Conservation (phyloP, 2,113 vertebrate species). For the Istiophorus platypterus region DNA sequence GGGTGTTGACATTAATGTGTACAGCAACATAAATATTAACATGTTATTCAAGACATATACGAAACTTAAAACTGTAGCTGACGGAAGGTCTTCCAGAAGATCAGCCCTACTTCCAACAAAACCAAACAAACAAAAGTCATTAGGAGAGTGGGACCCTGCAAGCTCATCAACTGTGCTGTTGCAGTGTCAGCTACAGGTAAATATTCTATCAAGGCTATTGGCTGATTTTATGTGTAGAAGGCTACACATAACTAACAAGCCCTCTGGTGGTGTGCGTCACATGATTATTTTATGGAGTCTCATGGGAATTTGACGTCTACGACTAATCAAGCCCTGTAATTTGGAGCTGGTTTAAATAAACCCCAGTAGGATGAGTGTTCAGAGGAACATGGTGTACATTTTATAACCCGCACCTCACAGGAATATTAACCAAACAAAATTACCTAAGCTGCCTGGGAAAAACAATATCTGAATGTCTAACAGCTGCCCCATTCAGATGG, state of each 20-base stretch:
- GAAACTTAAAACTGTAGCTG: not conserved
- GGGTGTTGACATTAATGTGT: not conserved
- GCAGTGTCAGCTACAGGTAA: slow-evolving; percentile 36
- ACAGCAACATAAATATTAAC: not conserved
- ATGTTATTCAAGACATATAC: not conserved
- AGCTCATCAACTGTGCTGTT: slow-evolving; percentile 15
- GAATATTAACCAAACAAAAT: slow-evolving; percentile 24
- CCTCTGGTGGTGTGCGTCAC: slow-evolving; percentile 6
- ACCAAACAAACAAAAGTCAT: slow-evolving; percentile 5
- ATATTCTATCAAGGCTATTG: slow-evolving; percentile 38
- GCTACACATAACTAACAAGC: slow-evolving; percentile 27
- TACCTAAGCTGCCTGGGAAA: slow-evolving; percentile 2
- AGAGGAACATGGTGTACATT: slow-evolving; percentile 9
- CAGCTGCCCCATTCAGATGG: not conserved
- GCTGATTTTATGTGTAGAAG: slow-evolving; percentile 22
- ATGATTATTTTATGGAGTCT: slow-evolving; percentile 19
- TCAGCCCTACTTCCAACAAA: not conserved
- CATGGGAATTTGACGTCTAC: slow-evolving; percentile 2
- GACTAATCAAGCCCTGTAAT: slow-evolving; percentile 6
- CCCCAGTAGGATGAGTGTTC: not conserved
- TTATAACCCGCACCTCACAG: not conserved
- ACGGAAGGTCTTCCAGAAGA: not conserved
- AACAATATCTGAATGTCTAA: slow-evolving; percentile 5
- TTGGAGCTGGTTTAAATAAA: slow-evolving; percentile 2
- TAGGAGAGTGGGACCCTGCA: slow-evolving; percentile 1